These are phyloP conservation scores for rabbit (Oryctolagus cuniculus) DNA, from an alignment of 2,113 vertebrate genomes.

Conservation along the genomic window mOryCun1.1 NC_091433.1:191337501-191338000, in stretches of 20 bases:
- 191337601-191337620: constrained; percentile 77
- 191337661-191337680: constrained; percentile 65
- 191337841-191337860: background rate
- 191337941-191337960: constrained; percentile 43
- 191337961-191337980: constrained; percentile 34
- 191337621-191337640: constrained; percentile 64
- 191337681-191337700: constrained; percentile 58
- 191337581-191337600: constrained; percentile 68
- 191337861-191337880: background rate
- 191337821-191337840: background rate
- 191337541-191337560: constrained; percentile 79
- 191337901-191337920: background rate
- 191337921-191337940: constrained; percentile 29
- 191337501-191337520: background rate
- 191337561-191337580: constrained; percentile 77
- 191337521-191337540: constrained; percentile 73
- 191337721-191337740: constrained; percentile 64
- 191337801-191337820: background rate
- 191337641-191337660: constrained; percentile 47
- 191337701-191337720: constrained; percentile 65
- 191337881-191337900: background rate
- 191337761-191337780: constrained; percentile 54
- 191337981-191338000: constrained; percentile 42
- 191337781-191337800: constrained; percentile 60
- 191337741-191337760: constrained; percentile 73